Evolutionary conservation across 2,888 invertebrate species (phyloP), one percentile per base, ranked within the genome.

Genomic region (Tenthredo mesomela): DNA sequence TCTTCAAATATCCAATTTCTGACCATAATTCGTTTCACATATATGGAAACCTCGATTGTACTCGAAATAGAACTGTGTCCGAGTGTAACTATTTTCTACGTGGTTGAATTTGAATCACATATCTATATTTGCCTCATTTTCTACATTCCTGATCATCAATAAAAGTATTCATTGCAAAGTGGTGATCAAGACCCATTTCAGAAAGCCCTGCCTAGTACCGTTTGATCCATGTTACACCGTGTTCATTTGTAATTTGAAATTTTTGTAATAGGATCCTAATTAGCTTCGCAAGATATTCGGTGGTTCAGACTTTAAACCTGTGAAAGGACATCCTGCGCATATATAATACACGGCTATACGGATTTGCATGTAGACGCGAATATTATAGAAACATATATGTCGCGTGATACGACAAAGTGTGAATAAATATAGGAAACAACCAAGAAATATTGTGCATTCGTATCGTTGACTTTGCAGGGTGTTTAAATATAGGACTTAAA

Each of bases 281-380:
- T 67, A 33, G 7, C 67, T 67, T 67, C 15, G 33, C 33, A 67
- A 67, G 1, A 67, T 67, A 67, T 33, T 67, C 67, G 67, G 33
- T 33, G 67, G 33, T 33, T 67, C 7, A 12, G 18, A 54, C 6
- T 21, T 18, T 21, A 58, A n/a, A 65, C 33, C 29, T 67, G 18
- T 67, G 33, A 18, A 5, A 6, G 33, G 15, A 67, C 33, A 4
- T 25, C 18, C 33, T 67, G 12, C 33, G 67, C 67, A 33, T 67
- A 67, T 29, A 67, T 67, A 6, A 67, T 33, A 33, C 33, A 33
- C 33, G 67, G 33, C 67, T 18, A 6, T 33, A 67, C 33, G 7
- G 33, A 67, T 67, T 67, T 67, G 67, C 67, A 67, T 67, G 67
- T 67, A 67, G 33, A 67, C 67, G 18, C 67, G 67, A 67, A 33